Conservation (phyloP, 2,797 vertebrate genomes). For the Sebastes dallii region DNA sequence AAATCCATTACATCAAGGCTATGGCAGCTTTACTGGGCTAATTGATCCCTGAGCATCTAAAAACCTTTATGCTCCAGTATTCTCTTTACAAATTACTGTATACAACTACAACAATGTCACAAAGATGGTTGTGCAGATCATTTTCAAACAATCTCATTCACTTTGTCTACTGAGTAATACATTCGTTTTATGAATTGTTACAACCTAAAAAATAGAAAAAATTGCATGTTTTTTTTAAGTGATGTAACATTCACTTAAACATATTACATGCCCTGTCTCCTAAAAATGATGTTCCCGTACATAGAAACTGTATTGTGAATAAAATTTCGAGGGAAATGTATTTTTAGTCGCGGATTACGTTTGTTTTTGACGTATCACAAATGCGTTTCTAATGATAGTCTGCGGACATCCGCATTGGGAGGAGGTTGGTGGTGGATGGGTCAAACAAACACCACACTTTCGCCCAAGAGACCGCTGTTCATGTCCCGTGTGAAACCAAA, state of each 20-base stretch:
- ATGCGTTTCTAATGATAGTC: too few relatives aligned
- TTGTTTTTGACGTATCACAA: too few relatives aligned
- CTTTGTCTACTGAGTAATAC: not conserved
- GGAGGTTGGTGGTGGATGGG: too few relatives aligned
- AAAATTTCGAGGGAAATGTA: too few relatives aligned
- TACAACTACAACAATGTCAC: not conserved
- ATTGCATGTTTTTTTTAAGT: not conserved
- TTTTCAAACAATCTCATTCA: not conserved
- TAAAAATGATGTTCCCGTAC: too few relatives aligned
- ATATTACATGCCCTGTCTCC: not conserved
- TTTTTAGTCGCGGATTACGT: too few relatives aligned
- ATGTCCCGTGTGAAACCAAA: too few relatives aligned
- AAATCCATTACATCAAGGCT: conserved; percentile 37
- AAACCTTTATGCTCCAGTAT: not conserved
- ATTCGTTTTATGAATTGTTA: not conserved
- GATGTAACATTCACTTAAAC: not conserved
- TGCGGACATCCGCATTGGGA: too few relatives aligned
- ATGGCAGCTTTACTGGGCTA: conserved; percentile 40
- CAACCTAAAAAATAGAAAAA: not conserved
- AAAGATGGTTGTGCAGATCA: not conserved
- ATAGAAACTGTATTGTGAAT: too few relatives aligned
- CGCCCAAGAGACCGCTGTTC: too few relatives aligned
- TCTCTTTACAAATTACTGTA: not conserved
- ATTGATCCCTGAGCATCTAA: conserved; percentile 64
- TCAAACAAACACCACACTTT: too few relatives aligned